phyloP scores from a whole-genome alignment of 2,797 vertebrate species.

The Garrulus glandarius region DNA sequence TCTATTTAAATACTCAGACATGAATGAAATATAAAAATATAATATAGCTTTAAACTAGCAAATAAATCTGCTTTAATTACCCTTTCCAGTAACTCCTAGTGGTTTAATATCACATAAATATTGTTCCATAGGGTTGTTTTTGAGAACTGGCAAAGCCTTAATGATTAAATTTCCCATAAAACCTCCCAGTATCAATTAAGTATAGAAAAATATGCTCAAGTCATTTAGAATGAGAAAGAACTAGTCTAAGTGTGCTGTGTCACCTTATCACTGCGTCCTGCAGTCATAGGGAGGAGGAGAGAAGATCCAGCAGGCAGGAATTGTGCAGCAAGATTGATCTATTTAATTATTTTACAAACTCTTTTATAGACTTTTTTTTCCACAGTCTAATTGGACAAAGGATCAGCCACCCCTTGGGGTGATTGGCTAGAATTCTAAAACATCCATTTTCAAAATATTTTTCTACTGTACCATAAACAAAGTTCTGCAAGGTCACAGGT shows the following conservation, averaged over 20 bases:
- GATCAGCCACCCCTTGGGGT: too few relatives aligned
- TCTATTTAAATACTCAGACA: neutral
- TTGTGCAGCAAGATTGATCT: too few relatives aligned
- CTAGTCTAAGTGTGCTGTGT: neutral
- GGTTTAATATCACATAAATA: slow-evolving; percentile 24
- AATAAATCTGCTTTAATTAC: slow-evolving; percentile 30
- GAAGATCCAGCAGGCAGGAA: too few relatives aligned
- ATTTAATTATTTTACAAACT: too few relatives aligned
- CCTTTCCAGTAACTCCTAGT: neutral
- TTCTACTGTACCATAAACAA: too few relatives aligned
- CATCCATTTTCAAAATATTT: too few relatives aligned
- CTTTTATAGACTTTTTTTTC: too few relatives aligned
- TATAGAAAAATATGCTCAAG: neutral
- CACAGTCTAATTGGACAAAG: too few relatives aligned
- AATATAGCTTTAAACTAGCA: neutral
- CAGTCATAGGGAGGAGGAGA: too few relatives aligned
- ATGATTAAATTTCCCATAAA: slow-evolving; percentile 14
- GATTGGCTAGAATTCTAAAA: too few relatives aligned
- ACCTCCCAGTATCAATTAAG: neutral
- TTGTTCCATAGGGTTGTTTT: neutral
- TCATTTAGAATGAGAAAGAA: neutral
- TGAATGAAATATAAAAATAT: neutral
- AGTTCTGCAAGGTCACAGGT: too few relatives aligned
- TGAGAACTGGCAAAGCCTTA: neutral
- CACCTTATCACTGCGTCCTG: neutral